Evolutionary conservation across 2,888 invertebrate species (phyloP).

Genomic region (Ommatoiulus sabulosus): DNA sequence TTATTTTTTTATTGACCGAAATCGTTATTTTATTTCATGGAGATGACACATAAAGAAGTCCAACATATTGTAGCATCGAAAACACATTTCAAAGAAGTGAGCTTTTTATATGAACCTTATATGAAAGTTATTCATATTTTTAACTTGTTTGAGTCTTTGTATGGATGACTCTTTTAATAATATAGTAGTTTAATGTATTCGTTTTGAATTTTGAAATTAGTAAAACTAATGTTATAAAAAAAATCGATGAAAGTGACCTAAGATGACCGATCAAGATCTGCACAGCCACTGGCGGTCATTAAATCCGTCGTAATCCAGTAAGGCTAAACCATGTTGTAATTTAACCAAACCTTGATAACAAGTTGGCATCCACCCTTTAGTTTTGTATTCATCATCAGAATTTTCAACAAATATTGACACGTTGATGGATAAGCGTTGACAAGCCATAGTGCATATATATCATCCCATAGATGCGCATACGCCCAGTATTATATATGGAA

Average conservation of each 20-base stretch:
- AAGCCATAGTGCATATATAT: background rate
- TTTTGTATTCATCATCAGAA: background rate
- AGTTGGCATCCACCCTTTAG: background rate
- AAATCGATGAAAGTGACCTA: background rate
- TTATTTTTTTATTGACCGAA: too few relatives aligned
- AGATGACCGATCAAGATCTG: background rate
- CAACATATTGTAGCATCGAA: too few relatives aligned
- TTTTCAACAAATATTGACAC: background rate
- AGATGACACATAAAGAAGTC: too few relatives aligned
- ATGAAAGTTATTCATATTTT: too few relatives aligned
- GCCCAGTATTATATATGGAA: background rate
- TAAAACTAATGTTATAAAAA: background rate
- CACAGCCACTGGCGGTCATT: background rate
- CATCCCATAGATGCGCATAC: background rate
- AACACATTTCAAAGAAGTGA: too few relatives aligned
- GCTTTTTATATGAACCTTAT: too few relatives aligned
- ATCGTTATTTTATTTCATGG: too few relatives aligned
- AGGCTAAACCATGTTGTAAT: background rate
- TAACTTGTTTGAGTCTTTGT: too few relatives aligned
- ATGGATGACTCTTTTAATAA: too few relatives aligned
- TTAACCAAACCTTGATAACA: background rate
- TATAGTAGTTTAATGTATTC: too few relatives aligned
- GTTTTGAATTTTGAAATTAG: too few relatives aligned
- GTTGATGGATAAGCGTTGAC: constrained; percentile 10
- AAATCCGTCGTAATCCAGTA: background rate